Percentiles rank a stretch among this genome's conserved stretches.
These are phyloP conservation scores for Odocoileus virginianus DNA, from an alignment of 2,113 vertebrate species.

Conservation along the genomic window DNA sequence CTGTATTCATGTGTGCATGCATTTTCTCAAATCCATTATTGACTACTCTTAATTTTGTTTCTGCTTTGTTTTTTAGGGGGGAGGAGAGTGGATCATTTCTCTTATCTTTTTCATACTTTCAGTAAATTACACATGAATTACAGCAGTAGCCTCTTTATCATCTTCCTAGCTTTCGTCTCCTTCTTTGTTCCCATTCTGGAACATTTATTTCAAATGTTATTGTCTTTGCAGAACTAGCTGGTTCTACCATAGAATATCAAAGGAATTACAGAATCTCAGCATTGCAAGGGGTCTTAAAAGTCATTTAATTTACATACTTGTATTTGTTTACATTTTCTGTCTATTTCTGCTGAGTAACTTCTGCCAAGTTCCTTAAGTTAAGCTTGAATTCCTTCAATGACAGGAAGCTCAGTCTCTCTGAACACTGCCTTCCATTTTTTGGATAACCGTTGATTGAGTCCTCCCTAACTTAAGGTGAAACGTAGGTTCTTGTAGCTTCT, in stretches of 20 bases:
- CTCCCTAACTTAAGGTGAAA: not conserved
- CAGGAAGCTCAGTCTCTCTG: not conserved
- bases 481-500: not conserved
- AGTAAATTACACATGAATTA: not conserved
- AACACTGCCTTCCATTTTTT: not conserved
- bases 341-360: not conserved
- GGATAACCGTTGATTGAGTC: not conserved
- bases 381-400: not conserved
- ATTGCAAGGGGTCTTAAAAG: not conserved
- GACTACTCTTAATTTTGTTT: not conserved
- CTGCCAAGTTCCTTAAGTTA: not conserved
- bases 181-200: not conserved
- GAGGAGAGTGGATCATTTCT: not conserved
- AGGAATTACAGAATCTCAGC: not conserved
- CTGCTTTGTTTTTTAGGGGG: not conserved
- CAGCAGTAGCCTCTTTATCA: not conserved
- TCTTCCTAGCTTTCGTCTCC: not conserved
- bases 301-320: not conserved
- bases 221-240: not conserved
- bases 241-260: not conserved
- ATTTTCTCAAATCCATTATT: slow-evolving; percentile 13
- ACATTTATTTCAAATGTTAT: not conserved
- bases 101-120: not conserved
- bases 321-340: slow-evolving; percentile 12
- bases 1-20: not conserved